Evolutionary conservation across 2,888 invertebrate species (phyloP), one percentile per base, ranked within the genome.

Genomic region (Smittia sp.): DNA sequence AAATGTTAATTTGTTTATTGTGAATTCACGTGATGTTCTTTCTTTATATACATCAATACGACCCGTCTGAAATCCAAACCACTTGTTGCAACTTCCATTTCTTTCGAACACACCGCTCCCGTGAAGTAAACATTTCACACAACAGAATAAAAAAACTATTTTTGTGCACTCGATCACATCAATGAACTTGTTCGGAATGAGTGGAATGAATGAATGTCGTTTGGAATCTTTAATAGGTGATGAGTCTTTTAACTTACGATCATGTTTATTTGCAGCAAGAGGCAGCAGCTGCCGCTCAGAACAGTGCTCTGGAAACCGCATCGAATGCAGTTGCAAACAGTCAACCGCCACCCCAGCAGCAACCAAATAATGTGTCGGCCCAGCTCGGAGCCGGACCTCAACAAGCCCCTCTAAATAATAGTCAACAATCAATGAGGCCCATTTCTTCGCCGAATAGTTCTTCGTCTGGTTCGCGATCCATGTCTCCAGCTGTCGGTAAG

Each of bases 401-500:
- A 78, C 87, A 89, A 18, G 7, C n/a, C 18, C 58, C 58, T 3
- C 58, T 13, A 77, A 89, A 90, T 78, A 89, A 89, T 84, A 88
- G 89, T 77, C 89, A 89, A 84, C 88, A 89, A 84, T 88, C 88
- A 82, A 89, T 94, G 91, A 90, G 94, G 85, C 94, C 94, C 78
- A 94, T 93, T 81, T 94, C 94, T 79, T 94, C 94, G 81, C 94
- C 94, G 79, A 94, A 94, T 81, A 94, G 94, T 83, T 94, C 93
- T 79, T 94, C 93, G 79, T 92, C 92, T 80, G 93, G 94, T 83
- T 96, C 96, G 79, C 90, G 96, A 85, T 96, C 96, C 85, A 96
- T 96, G 93, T 96, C 97, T 84, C 96, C 97, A 80, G 96, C 96
- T 86, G 94, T 95, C 84, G 94, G 94, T 94, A 82, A 87, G 93